These are phyloP conservation scores for Neostethus bicornis DNA, from an alignment of 2,797 vertebrate genomes.

Conservation along the genomic window DNA sequence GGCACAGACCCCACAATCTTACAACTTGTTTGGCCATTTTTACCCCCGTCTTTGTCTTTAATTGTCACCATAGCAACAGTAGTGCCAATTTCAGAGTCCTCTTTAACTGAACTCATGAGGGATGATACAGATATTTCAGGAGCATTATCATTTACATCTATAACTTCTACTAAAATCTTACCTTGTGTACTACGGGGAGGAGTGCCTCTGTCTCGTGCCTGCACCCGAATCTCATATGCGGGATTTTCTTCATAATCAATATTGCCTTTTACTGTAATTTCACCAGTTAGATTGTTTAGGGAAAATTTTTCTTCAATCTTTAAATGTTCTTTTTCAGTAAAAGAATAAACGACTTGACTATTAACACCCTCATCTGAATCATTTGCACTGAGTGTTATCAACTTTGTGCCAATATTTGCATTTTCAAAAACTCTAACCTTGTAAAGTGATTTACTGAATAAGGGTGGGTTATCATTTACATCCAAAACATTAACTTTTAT, in stretches of 20 bases:
- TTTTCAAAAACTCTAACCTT: slow-evolving; percentile 78
- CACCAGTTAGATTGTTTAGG: slow-evolving; percentile 59
- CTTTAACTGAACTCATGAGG: slow-evolving; percentile 62
- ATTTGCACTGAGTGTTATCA: slow-evolving; percentile 63
- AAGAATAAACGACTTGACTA: slow-evolving; percentile 63
- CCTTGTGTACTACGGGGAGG: slow-evolving; percentile 60
- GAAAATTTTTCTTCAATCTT: slow-evolving; percentile 49
- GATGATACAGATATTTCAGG: slow-evolving; percentile 73
- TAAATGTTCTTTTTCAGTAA: slow-evolving; percentile 51
- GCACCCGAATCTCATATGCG: slow-evolving; percentile 69
- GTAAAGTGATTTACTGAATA: slow-evolving; percentile 73
- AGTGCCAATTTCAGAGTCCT: slow-evolving; percentile 70
- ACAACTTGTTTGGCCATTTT: slow-evolving; percentile 66
- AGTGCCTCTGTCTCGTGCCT: slow-evolving; percentile 67
- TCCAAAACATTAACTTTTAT: slow-evolving; percentile 77
- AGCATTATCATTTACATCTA: slow-evolving; percentile 77
- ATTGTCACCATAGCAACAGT: slow-evolving; percentile 70
- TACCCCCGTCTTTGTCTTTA: slow-evolving; percentile 68
- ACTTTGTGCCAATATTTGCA: neutral
- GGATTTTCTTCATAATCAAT: slow-evolving; percentile 71
- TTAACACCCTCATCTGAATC: slow-evolving; percentile 73
- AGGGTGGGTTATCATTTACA: slow-evolving; percentile 80
- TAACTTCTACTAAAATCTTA: slow-evolving; percentile 73
- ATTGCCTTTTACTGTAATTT: slow-evolving; percentile 58
- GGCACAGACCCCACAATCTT: slow-evolving; percentile 42